Evolutionary conservation across 2,113 vertebrate genomes (phyloP), one percentile per base, ranked within the genome.

Genomic region (Recurvirostra avosetta): DNA sequence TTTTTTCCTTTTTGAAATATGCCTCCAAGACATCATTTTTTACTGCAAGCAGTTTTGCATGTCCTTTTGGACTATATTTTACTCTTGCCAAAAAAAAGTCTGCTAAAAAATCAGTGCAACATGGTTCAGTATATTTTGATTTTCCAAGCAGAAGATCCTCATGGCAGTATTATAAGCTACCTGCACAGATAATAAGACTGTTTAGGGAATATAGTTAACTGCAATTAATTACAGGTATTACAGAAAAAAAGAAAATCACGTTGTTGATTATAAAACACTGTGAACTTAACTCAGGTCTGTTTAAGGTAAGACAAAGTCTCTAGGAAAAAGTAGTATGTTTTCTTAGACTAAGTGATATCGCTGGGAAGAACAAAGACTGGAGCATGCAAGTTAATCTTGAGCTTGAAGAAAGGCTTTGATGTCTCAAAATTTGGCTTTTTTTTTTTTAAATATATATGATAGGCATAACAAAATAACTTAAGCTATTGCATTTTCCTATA

Each of bases 1-100:
- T n/a, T 66, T 72, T 56, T 74, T 50, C 26, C n/a, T 58, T 87
- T 92, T 67, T 58, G 83, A 56, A 78, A 45, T 66, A 65, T 70
- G 85, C 41, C 76, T 92, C 70, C 62, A 84, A 92, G 68, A 84
- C 47, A 81, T 62, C 17, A 61, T 76, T 88, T 94, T 83, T 94
- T 49, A 87, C 70, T 59, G 61, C 49, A 90, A 67, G 92, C 25
- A 82, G 92, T 94, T 96, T 90, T 88, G n/a, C 41, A 82, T 52
- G 43, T 72, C 82, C 36, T 92, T 77, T 74, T 86, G 58, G 72
- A 90, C 55, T 95, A 38, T 49, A 85, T 66, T 65, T 87, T 79
- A 91, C 21, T 55, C 30, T 86, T 62, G 43, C 15, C 47, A 88
- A 92, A 93, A 40, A 88, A 82, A 84, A 77, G 12, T n/a, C 19